These are phyloP conservation scores for Anableps anableps DNA, from an alignment of 2,797 vertebrate species.

Conservation along the genomic window DNA sequence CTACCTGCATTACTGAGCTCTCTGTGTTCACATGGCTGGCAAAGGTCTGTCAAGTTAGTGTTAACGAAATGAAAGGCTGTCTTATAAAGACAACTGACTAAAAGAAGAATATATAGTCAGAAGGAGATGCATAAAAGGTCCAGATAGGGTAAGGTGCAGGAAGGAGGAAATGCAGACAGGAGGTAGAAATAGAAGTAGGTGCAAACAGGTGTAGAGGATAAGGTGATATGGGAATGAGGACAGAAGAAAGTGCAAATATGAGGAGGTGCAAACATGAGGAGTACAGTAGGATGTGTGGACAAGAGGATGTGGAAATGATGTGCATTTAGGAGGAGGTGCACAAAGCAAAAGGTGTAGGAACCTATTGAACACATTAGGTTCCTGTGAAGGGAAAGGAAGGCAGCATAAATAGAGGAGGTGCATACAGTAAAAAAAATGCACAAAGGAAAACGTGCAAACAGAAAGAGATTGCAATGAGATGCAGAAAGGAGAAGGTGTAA, in stretches of 20 bases:
- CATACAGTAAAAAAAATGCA: neutral
- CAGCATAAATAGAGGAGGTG: neutral
- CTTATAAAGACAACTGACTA: neutral
- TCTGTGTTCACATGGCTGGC: neutral
- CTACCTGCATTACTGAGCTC: neutral
- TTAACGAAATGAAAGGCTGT: neutral
- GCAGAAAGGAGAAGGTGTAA: neutral
- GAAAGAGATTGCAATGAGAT: neutral
- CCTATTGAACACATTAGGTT: neutral
- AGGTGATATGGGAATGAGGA: neutral
- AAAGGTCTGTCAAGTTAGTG: neutral
- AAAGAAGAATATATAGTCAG: neutral
- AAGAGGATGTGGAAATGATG: neutral
- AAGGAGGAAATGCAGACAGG: neutral
- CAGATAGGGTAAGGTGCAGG: neutral
- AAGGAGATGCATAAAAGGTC: no score
- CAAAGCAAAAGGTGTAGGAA: neutral
- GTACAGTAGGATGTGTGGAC: no score
- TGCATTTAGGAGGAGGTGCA: no score
- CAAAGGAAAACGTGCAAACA: neutral
- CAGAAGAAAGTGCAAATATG: neutral
- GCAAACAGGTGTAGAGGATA: neutral
- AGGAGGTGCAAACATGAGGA: neutral
- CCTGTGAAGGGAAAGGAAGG: neutral
- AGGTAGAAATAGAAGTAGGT: neutral